Conservation (phyloP, 2,113 vertebrate species). For the Psilopsiagon aurifrons region DNA sequence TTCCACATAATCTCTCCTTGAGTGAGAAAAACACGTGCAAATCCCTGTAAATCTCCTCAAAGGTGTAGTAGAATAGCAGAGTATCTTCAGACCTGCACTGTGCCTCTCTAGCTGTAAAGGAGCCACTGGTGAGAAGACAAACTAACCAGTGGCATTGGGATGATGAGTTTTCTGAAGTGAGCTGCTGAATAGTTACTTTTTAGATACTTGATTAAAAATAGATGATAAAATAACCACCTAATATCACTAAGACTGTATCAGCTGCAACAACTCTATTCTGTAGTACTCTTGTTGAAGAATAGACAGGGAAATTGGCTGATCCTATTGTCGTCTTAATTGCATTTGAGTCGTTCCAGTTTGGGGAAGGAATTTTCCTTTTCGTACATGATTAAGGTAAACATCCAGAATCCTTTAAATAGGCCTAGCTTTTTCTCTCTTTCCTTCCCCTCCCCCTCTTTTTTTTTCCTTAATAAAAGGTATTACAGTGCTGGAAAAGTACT, state of each 20-base stretch:
- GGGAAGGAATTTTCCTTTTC: slow-evolving; percentile 23
- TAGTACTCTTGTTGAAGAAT: neutral
- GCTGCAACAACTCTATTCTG: neutral
- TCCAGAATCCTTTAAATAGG: neutral
- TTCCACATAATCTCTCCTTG: slow-evolving; percentile 25
- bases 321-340: slow-evolving; percentile 13
- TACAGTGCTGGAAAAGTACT: slow-evolving; percentile 16
- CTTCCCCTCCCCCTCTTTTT: neutral
- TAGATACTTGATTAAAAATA: neutral
- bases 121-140: neutral
- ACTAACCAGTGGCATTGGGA: neutral
- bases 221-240: neutral
- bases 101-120: neutral
- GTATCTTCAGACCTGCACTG: neutral
- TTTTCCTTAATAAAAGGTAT: neutral
- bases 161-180: slow-evolving; percentile 16
- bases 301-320: slow-evolving; percentile 29
- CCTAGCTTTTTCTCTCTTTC: neutral
- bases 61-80: neutral
- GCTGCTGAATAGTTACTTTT: slow-evolving; percentile 35
- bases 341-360: neutral
- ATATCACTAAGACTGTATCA: neutral
- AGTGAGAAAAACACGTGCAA: neutral
- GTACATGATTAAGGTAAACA: neutral
- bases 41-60: slow-evolving; percentile 43